Percentiles rank a stretch among this genome's conserved stretches.
These are phyloP conservation scores for Plagiodera versicolora DNA, from an alignment of 2,888 invertebrate species.

Conservation along the genomic window DNA sequence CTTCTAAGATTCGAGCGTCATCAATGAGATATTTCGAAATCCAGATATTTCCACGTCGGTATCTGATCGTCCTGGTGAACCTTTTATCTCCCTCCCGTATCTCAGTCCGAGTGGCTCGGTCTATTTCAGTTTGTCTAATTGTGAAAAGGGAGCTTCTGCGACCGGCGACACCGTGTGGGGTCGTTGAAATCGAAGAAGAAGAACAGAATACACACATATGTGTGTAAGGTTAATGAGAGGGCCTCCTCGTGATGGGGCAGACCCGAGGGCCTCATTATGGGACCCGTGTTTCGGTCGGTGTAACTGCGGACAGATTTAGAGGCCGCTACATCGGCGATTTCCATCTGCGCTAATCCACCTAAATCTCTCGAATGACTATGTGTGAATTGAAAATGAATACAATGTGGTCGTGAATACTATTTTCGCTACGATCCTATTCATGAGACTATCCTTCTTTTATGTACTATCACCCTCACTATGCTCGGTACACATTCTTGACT, in stretches of 20 bases:
- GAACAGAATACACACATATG: slow-evolving; percentile 23
- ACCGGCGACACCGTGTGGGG: slow-evolving; percentile 31
- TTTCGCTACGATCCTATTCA: too few species aligned
- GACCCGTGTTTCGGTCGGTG: slow-evolving; percentile 41
- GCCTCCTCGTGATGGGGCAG: slow-evolving; percentile 36
- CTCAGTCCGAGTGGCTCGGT: slow-evolving; percentile 16
- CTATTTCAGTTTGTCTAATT: slow-evolving; percentile 29
- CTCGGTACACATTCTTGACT: too few species aligned
- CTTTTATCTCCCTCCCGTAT: slow-evolving; percentile 10
- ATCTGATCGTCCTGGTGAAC: slow-evolving; percentile 11
- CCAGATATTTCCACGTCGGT: slow-evolving; percentile 4
- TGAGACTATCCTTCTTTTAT: too few species aligned
- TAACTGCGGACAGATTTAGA: slow-evolving; percentile 48
- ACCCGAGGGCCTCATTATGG: slow-evolving; percentile 45
- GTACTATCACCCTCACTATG: too few species aligned
- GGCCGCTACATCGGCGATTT: slow-evolving; percentile 27
- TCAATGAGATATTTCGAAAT: slow-evolving; percentile 9
- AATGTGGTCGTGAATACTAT: too few species aligned
- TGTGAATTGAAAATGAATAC: too few species aligned
- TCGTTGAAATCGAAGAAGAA: slow-evolving; percentile 28
- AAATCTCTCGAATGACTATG: neutral
- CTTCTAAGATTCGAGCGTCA: neutral
- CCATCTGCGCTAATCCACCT: neutral
- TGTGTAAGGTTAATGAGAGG: slow-evolving; percentile 42
- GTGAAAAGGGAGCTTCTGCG: slow-evolving; percentile 27